phyloP scores from a whole-genome alignment of 2,113 vertebrate species.

The Amblyornis subalaris region DNA sequence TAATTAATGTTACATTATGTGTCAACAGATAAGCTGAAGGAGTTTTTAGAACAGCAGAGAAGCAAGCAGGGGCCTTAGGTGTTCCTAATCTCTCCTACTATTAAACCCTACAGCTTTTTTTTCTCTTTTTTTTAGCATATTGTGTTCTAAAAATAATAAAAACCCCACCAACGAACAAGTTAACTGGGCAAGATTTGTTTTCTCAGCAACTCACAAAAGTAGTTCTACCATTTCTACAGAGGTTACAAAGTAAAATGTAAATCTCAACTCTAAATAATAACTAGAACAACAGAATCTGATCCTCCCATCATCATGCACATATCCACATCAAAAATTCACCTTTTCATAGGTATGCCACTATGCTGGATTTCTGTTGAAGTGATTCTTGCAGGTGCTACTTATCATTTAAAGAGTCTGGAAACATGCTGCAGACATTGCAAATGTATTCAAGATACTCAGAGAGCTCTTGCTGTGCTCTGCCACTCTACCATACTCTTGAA shows the following conservation, averaged over 20 bases:
- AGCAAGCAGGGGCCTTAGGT: neutral
- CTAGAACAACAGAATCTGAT: neutral
- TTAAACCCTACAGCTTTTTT: neutral
- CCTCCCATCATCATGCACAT: accelerated
- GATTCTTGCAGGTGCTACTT: neutral
- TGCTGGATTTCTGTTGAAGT: neutral
- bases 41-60: neutral
- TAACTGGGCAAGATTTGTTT: neutral
- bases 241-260: neutral
- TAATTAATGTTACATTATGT: neutral
- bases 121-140: neutral
- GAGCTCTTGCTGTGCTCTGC: neutral
- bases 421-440: neutral
- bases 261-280: neutral
- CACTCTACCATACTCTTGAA: neutral
- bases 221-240: neutral
- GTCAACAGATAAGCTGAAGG: neutral
- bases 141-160: neutral
- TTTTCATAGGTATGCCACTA: neutral
- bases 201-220: neutral
- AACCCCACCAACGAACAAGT: accelerated
- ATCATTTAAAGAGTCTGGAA: neutral
- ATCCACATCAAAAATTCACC: neutral
- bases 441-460: neutral
- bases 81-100: neutral